Evolutionary conservation across 2,888 invertebrate species (phyloP), one percentile per base, ranked within the genome.

Genomic region (Cantharis lateralis): DNA sequence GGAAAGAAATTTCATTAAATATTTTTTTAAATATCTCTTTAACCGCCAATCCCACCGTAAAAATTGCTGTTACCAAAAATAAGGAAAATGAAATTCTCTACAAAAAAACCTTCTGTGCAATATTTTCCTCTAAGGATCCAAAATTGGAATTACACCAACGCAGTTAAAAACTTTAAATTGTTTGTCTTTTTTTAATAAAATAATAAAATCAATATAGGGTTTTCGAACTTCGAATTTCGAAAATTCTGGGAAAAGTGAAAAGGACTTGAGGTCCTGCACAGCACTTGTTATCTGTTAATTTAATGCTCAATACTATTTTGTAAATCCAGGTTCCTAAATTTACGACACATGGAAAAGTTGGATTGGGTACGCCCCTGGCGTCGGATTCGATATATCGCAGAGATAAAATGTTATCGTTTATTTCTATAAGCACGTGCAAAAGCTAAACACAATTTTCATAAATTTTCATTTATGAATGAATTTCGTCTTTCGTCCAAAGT

Each of bases 401-500:
- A 48, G 5, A n/a, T 48, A 48, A 48, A 48, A 48, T n/a, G 48
- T n/a, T n/a, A 48, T 48, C 48, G 48, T 48, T 48, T 48, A 48
- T 48, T 48, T 48, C 13, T 48, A n/a, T 5, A 48, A 48, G 48
- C 48, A 48, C 48, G 48, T 48, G 66, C 24, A 15, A 3, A 18
- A 66, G 15, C 24, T 20, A 66, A 66, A 24, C 62, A 62, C 7
- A 71, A 26, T 71, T 63, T 63, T 63, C 62, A 62, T 62, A 71
- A 28, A 63, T 15, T 63, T 71, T 28, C 62, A 71, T 24, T 68
- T 20, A 72, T 72, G 72, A 72, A 68, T 72, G 72, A 66, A 20
- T 26, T 15, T 15, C 48, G 20, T 24, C 20, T 70, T 71, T 68
- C 70, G 70, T 15, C 70, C 20, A 62, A 18, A 66, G 18, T 24